phyloP scores from a whole-genome alignment of 2,888 invertebrate species.

The Elmis aenea region DNA sequence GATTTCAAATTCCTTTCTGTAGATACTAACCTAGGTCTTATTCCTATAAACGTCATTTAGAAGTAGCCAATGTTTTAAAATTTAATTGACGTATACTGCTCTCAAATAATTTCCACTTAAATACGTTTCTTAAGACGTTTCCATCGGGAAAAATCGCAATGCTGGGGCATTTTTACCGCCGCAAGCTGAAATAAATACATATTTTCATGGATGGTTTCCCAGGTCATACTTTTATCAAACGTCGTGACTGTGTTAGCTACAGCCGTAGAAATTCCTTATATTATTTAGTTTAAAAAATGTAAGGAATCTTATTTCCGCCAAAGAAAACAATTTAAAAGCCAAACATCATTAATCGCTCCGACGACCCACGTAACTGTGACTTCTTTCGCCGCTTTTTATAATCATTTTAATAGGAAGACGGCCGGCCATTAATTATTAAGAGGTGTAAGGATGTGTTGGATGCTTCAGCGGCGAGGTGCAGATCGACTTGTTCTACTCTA shows the following conservation, averaged over 20 bases:
- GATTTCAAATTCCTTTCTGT: too few relatives aligned
- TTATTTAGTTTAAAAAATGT: slow-evolving; percentile 14
- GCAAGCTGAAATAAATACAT: slow-evolving; percentile 24
- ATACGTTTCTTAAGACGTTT: too few relatives aligned
- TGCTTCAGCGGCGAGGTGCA: slow-evolving; percentile 25
- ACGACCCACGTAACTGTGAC: not conserved
- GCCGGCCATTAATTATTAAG: slow-evolving; percentile 26
- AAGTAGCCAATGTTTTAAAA: too few relatives aligned
- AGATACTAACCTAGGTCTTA: too few relatives aligned
- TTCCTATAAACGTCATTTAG: too few relatives aligned
- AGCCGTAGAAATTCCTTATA: slow-evolving; percentile 15
- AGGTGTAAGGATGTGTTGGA: slow-evolving; percentile 11
- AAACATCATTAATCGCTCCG: slow-evolving; percentile 10
- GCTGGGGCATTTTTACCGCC: too few relatives aligned
- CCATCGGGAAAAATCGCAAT: too few relatives aligned
- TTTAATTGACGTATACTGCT: too few relatives aligned
- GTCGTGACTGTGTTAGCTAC: slow-evolving; percentile 24
- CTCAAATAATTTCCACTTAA: too few relatives aligned
- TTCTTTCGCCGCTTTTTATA: slow-evolving; percentile 8
- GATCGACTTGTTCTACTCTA: slow-evolving; percentile 28
- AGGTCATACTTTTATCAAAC: slow-evolving; percentile 27
- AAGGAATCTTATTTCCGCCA: slow-evolving; percentile 11
- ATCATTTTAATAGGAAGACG: slow-evolving; percentile 19
- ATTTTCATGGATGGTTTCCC: slow-evolving; percentile 29
- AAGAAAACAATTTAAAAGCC: slow-evolving; percentile 12